Evolutionary conservation across 2,797 vertebrate species (phyloP).

Genomic region (Luscinia megarhynchos): DNA sequence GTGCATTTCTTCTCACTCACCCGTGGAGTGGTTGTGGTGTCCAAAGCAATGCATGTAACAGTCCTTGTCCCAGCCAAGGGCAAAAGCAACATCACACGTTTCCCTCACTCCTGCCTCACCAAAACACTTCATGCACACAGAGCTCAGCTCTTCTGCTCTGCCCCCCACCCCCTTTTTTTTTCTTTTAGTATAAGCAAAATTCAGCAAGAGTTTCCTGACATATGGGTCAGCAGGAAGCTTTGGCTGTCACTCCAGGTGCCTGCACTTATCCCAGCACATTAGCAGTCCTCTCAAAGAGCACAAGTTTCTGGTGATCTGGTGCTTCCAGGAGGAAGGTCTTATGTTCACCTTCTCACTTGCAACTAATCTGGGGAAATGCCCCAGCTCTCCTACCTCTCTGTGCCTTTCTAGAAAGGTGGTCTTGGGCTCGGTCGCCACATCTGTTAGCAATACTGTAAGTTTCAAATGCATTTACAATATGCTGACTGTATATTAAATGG

Average conservation of each 20-base stretch:
- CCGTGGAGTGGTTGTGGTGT: not conserved
- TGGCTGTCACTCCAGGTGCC: not conserved
- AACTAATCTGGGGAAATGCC: constrained; percentile 5
- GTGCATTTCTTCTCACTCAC: not conserved
- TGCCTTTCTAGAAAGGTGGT: constrained; percentile 17
- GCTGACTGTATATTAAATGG: constrained; percentile 19
- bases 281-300: not conserved
- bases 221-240: not conserved
- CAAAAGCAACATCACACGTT: not conserved
- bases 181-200: not conserved
- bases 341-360: not conserved
- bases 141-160: not conserved
- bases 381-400: constrained; percentile 42
- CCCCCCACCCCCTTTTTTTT: accelerated
- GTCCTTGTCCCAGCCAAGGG: not conserved
- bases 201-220: not conserved
- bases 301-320: not conserved
- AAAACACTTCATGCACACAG: not conserved
- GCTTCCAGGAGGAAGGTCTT: not conserved
- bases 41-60: not conserved
- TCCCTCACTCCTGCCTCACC: not conserved
- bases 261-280: not conserved
- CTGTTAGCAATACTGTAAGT: not conserved
- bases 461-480: not conserved
- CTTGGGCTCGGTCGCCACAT: not conserved